phyloP scores from a whole-genome alignment of 2,888 invertebrate species.

The Electrophaes corylata region DNA sequence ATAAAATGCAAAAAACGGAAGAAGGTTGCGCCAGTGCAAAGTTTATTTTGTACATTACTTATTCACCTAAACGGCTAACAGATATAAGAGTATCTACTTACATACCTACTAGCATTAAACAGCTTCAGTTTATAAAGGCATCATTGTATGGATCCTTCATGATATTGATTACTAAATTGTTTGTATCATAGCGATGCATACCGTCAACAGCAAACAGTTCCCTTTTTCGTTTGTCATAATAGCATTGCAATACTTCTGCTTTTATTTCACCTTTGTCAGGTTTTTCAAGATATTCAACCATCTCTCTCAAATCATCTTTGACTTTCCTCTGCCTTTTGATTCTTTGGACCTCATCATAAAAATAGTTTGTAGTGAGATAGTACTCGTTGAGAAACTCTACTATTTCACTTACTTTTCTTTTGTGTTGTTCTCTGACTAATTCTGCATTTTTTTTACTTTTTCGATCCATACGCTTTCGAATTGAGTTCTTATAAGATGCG shows the following conservation, averaged over 20 bases:
- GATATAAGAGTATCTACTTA: too few species aligned
- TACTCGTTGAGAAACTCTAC: constrained; percentile 41
- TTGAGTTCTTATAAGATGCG: not conserved
- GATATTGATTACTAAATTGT: constrained; percentile 49
- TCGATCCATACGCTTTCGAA: not conserved
- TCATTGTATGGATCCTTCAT: constrained; percentile 46
- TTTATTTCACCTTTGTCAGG: constrained; percentile 33
- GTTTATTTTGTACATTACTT: too few species aligned
- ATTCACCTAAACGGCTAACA: too few species aligned
- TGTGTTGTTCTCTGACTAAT: constrained; percentile 32
- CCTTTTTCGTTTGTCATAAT: not conserved
- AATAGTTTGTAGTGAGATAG: constrained; percentile 46
- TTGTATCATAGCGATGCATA: constrained; percentile 34
- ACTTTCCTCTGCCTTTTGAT: constrained; percentile 42
- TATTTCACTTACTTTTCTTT: constrained; percentile 43
- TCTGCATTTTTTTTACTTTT: not conserved
- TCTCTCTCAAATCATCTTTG: constrained; percentile 47
- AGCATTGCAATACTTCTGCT: constrained; percentile 41
- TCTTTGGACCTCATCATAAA: constrained; percentile 53
- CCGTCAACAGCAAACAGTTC: not conserved
- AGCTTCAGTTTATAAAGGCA: constrained; percentile 31
- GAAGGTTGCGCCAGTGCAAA: too few species aligned
- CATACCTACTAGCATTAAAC: not conserved
- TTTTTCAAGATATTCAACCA: constrained; percentile 49
- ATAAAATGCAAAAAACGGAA: too few species aligned